Evolutionary conservation across 2,113 vertebrate species (phyloP), one percentile per base, ranked within the genome.

Genomic region (Equus przewalskii): DNA sequence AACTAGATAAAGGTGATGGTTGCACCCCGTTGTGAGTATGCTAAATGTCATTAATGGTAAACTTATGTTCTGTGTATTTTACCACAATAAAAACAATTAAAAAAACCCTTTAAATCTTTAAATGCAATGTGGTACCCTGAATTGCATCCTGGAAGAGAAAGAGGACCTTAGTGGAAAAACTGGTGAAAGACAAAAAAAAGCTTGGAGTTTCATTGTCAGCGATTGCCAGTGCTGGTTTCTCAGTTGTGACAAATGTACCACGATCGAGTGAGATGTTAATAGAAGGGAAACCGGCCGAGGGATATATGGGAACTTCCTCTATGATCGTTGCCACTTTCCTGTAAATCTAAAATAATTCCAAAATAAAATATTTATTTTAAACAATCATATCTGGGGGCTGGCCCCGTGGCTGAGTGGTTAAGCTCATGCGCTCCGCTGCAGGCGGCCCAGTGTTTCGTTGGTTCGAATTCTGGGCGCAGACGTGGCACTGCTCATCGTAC

Each of bases 201-300:
- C 54, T 18, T 65, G 82, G 73, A 11, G 18, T 73, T 58, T 86
- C 22, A 0, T 0, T 8, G 89, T 41, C 7, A 36, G 56, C 0
- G 13, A 30, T 0, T 0, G 26, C 73, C 19, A 33, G 21, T 14
- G n/a, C 19, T 7, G 46, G n/a, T 19, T 9, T 73, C 65, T 70
- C 4, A 5, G 56, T 16, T 16, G 2, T 6, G 64, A 13, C 26
- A 22, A n/a, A 46, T 0, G 28, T 5, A 0, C 46, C 67, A 30
- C 0, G 8, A n/a, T 12, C 26, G 4, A 0, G 3, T 6, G 78
- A 51, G 78, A 60, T 6, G 49, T 22, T 41, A 11, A 51, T 0
- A 7, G 2, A 4, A 15, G 21, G 60, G 4, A 7, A 24, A 9
- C 0, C 15, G 1, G 33, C 36, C 24, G 0, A 11, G 36, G 69